A percentile compares a stretch with the other conserved stretches of the same genome.
phyloP scores from a whole-genome alignment of 2,113 vertebrate genomes.

The Microtus richardsoni region DNA sequence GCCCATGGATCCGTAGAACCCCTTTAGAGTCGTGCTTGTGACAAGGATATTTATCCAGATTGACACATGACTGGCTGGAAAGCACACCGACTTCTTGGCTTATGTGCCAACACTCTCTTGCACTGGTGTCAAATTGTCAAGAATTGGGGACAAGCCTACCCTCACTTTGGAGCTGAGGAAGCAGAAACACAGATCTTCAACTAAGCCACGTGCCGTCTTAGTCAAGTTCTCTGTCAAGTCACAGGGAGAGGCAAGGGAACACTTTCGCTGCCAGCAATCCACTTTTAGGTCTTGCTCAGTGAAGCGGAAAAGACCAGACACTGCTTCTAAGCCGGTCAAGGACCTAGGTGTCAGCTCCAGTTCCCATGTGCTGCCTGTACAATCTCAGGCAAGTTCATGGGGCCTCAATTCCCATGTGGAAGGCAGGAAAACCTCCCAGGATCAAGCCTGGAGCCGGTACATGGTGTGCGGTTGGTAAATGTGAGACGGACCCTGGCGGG shows the following conservation, averaged over 20 bases:
- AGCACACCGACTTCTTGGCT: not conserved
- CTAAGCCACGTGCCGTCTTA: not conserved
- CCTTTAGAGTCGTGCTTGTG: not conserved
- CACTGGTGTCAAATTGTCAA: fast-evolving
- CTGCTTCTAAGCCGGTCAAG: fast-evolving
- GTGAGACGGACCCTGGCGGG: not conserved
- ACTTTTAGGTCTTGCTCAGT: fast-evolving
- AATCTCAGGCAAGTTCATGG: conserved; percentile 22
- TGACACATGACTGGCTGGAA: not conserved
- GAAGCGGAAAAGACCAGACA: not conserved
- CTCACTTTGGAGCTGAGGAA: too few species aligned
- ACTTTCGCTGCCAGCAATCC: fast-evolving
- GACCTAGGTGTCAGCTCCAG: not conserved
- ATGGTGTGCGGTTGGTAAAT: fast-evolving
- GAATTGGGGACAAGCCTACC: not conserved
- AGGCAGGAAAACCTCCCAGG: not conserved
- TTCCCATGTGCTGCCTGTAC: not conserved
- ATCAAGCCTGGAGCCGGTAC: fast-evolving
- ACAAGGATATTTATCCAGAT: not conserved
- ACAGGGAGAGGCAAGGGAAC: fast-evolving
- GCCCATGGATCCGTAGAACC: not conserved
- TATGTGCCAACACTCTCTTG: fast-evolving
- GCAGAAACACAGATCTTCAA: not conserved
- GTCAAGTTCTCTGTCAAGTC: not conserved
- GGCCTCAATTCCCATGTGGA: not conserved